phyloP scores from a whole-genome alignment of 2,797 vertebrate genomes.

The Ctenopoma multispine region DNA sequence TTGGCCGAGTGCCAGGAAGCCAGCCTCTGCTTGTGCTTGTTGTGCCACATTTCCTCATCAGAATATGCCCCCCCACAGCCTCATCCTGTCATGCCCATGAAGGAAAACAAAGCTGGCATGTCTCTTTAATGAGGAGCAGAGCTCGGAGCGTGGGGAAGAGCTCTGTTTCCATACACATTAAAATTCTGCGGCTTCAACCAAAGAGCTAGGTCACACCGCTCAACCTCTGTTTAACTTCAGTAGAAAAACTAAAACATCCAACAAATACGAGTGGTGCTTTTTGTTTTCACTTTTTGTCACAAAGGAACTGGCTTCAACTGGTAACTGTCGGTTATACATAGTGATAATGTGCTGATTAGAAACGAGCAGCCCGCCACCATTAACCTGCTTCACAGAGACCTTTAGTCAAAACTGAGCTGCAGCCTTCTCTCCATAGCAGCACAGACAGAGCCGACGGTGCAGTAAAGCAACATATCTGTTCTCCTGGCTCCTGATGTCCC shows the following conservation, averaged over 20 bases:
- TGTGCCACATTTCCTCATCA: slow-evolving; percentile 86
- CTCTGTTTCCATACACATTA: slow-evolving; percentile 76
- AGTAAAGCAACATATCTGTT: slow-evolving; percentile 57
- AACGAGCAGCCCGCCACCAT: slow-evolving; percentile 44
- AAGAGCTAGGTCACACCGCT: slow-evolving; percentile 73
- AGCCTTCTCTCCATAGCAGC: slow-evolving; percentile 63
- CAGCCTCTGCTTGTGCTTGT: slow-evolving; percentile 80
- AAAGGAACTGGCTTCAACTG: slow-evolving; percentile 30
- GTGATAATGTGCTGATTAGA: slow-evolving; percentile 61
- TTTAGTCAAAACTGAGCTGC: slow-evolving; percentile 42
- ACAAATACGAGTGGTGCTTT: slow-evolving; percentile 23
- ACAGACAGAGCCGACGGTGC: slow-evolving; percentile 63
- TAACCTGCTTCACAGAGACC: slow-evolving; percentile 41
- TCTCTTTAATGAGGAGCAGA: slow-evolving; percentile 85
- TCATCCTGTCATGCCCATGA: slow-evolving; percentile 82
- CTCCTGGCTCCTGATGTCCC: slow-evolving; percentile 60
- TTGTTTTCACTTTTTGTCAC: slow-evolving; percentile 18
- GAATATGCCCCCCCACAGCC: slow-evolving; percentile 68
- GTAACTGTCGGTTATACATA: slow-evolving; percentile 18
- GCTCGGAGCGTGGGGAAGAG: slow-evolving; percentile 76
- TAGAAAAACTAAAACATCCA: slow-evolving; percentile 26
- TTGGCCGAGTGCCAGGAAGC: slow-evolving; percentile 77
- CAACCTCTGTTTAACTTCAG: slow-evolving; percentile 60
- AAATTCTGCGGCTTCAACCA: slow-evolving; percentile 76
- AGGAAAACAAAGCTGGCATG: slow-evolving; percentile 89